Conservation (phyloP, 2,888 invertebrate genomes). For the Orchesella flavescens region DNA sequence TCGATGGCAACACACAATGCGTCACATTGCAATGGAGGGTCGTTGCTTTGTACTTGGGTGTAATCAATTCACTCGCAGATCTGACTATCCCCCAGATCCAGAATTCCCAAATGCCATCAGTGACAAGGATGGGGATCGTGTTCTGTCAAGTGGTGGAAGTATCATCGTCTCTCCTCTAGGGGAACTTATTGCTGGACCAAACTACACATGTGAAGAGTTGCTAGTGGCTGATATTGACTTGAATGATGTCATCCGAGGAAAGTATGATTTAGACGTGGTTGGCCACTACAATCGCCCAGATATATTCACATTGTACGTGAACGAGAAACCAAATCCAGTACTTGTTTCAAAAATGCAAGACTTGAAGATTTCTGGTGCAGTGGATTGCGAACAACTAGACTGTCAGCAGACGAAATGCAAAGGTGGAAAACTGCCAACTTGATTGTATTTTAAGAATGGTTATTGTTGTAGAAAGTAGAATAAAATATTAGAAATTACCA, state of each 20-base stretch:
- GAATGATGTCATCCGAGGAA: constrained; percentile 52
- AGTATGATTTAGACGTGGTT: constrained; percentile 57
- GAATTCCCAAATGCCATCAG: constrained; percentile 7
- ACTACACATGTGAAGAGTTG: constrained; percentile 44
- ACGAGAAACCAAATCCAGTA: constrained; percentile 34
- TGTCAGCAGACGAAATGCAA: background rate
- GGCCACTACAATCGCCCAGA: constrained; percentile 64
- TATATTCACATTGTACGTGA: constrained; percentile 60
- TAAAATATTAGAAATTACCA: too few relatives aligned
- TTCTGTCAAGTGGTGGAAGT: constrained; percentile 54
- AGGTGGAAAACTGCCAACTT: too few relatives aligned
- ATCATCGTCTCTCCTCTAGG: constrained; percentile 59
- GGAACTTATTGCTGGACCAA: constrained; percentile 52
- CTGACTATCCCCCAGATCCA: constrained; percentile 50
- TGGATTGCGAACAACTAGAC: background rate
- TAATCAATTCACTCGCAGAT: constrained; percentile 45
- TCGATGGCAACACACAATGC: constrained; percentile 53
- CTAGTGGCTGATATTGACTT: constrained; percentile 57
- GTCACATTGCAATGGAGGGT: constrained; percentile 63
- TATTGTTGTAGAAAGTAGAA: too few relatives aligned
- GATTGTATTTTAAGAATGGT: too few relatives aligned
- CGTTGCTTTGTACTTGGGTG: constrained; percentile 62
- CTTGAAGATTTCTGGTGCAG: background rate
- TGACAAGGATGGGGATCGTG: constrained; percentile 26
- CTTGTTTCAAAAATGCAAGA: constrained; percentile 9